Evolutionary conservation across 2,113 vertebrate genomes (phyloP).

Genomic region (Orthonyx spaldingii): DNA sequence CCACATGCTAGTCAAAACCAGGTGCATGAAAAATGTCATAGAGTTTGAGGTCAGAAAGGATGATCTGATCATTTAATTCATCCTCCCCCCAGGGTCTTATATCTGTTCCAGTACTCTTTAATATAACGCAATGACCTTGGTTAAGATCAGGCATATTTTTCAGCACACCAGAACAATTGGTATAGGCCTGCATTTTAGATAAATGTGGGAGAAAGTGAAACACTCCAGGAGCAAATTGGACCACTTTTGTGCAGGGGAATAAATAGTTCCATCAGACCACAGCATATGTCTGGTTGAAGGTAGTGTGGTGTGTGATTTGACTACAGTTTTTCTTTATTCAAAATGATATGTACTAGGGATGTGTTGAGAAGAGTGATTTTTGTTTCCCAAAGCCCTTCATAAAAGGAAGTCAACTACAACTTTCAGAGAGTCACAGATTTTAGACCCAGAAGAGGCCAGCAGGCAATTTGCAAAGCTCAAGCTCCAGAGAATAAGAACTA

Average conservation of each 20-base stretch:
- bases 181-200: background rate
- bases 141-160: background rate
- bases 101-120: background rate
- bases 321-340: background rate
- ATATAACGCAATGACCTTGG: background rate
- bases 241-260: background rate
- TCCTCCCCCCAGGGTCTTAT: background rate
- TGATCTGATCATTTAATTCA: background rate
- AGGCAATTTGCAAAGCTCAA: background rate
- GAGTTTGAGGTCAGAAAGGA: background rate
- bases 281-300: background rate
- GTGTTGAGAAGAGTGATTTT: background rate
- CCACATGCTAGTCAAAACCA: background rate
- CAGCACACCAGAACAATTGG: background rate
- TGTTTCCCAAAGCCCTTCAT: background rate
- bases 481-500: background rate
- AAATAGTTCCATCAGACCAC: background rate
- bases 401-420: background rate
- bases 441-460: background rate
- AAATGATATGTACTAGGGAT: rapidly evolving
- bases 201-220: background rate
- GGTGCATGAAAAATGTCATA: background rate
- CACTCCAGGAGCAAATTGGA: background rate
- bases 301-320: background rate
- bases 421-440: background rate